Conservation (phyloP, 1,140 invertebrate species). For the Tribolium madens region DNA sequence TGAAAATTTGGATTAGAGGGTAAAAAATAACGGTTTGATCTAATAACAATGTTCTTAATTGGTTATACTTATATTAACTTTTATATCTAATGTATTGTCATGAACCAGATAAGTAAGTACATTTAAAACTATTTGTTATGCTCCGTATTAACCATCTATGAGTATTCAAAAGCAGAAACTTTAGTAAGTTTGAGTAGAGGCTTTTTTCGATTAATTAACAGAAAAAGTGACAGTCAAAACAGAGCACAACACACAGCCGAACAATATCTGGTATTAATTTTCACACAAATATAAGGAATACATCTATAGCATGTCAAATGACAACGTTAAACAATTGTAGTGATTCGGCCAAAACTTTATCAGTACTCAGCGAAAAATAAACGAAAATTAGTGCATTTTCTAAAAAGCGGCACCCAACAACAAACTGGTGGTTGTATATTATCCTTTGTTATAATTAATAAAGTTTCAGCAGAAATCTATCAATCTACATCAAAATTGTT, state of each 20-base stretch:
- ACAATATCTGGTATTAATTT: constrained; percentile 52
- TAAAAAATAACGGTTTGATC: constrained; percentile 40
- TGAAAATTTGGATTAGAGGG: neutral
- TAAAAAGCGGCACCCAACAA: constrained; percentile 48
- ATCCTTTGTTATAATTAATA: constrained; percentile 41
- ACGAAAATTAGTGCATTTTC: constrained; percentile 18
- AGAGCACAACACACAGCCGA: constrained; percentile 17
- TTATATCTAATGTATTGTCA: constrained; percentile 66
- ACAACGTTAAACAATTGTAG: constrained; percentile 58
- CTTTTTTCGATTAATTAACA: constrained; percentile 25
- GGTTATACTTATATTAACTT: constrained; percentile 60
- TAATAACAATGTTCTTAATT: constrained; percentile 60
- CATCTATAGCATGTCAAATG: constrained; percentile 62
- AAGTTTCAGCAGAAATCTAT: constrained; percentile 59
- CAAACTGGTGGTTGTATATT: constrained; percentile 8
- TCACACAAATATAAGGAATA: constrained; percentile 60
- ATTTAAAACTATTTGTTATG: constrained; percentile 47
- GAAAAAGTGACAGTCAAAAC: constrained; percentile 29
- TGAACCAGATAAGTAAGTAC: constrained; percentile 62
- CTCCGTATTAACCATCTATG: constrained; percentile 46
- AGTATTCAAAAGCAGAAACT: constrained; percentile 25
- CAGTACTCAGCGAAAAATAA: constrained; percentile 35
- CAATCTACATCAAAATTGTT: constrained; percentile 59
- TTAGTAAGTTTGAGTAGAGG: constrained; percentile 1
- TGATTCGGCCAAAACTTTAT: constrained; percentile 56